These are phyloP conservation scores for Ambastaia sidthimunki DNA, from an alignment of 2,797 vertebrate genomes.

Conservation along the genomic window DNA sequence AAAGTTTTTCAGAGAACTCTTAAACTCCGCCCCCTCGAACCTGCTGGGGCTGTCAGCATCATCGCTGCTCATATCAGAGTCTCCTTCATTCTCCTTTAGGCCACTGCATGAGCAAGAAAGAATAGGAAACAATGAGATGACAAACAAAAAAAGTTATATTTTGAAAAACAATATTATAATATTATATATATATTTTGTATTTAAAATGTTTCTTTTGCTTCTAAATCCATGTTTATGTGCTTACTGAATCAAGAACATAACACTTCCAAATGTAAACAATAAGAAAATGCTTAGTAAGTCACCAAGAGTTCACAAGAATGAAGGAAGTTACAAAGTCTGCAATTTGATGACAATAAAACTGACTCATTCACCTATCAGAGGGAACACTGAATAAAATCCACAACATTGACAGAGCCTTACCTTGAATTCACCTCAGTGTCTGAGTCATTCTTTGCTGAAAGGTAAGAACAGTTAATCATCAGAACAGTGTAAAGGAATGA, in stretches of 20 bases:
- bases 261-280: neutral
- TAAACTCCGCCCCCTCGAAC: constrained; percentile 77
- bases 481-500: neutral
- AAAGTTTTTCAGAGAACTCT: constrained; percentile 76
- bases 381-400: neutral
- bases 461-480: neutral
- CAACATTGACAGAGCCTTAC: neutral
- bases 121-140: neutral
- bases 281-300: neutral
- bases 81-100: constrained; percentile 66
- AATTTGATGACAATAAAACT: neutral
- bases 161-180: neutral
- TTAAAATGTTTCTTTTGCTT: neutral
- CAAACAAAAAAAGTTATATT: neutral
- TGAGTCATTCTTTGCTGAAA: constrained; percentile 45
- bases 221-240: neutral
- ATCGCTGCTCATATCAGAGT: constrained; percentile 73
- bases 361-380: neutral
- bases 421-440: constrained; percentile 30
- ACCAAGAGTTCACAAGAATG: neutral
- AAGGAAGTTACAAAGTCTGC: neutral
- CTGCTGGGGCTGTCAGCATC: constrained; percentile 72
- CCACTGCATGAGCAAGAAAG: constrained; percentile 6
- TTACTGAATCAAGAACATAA: neutral
- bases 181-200: neutral